Conservation (phyloP, 1,140 invertebrate species). For the Calephelis virginiensis region DNA sequence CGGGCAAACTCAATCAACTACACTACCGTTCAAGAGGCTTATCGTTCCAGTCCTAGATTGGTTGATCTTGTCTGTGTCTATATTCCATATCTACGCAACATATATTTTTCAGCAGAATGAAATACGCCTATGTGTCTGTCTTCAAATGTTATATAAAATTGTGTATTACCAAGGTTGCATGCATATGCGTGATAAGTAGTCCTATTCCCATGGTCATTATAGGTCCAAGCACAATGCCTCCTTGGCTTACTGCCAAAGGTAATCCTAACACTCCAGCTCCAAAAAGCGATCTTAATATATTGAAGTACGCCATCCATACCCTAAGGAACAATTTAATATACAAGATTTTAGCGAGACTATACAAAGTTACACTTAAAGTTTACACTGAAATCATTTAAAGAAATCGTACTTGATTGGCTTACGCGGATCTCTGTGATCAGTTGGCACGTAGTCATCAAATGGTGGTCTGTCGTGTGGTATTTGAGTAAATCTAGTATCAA, state of each 20-base stretch:
- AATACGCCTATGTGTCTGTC: too few relatives aligned
- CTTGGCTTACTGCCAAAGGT: constrained; percentile 51
- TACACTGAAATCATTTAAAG: background rate
- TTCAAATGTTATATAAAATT: background rate
- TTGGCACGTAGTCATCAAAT: constrained; percentile 40
- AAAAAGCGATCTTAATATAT: constrained; percentile 42
- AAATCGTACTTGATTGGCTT: constrained; percentile 39
- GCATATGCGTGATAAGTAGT: constrained; percentile 43
- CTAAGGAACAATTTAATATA: constrained; percentile 31
- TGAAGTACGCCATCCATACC: constrained; percentile 56
- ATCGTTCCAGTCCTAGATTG: too few relatives aligned
- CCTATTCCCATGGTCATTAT: constrained; percentile 41
- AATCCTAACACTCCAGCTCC: constrained; percentile 51
- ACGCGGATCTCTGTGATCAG: constrained; percentile 40
- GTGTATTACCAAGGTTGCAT: constrained; percentile 44
- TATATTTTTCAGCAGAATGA: too few relatives aligned
- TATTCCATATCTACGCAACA: background rate
- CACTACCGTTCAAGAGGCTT: too few relatives aligned
- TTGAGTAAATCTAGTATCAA: constrained; percentile 38
- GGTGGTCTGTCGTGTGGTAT: constrained; percentile 32
- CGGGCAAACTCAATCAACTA: too few relatives aligned
- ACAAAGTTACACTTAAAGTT: background rate
- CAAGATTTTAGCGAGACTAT: too few relatives aligned
- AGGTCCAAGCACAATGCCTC: constrained; percentile 51
- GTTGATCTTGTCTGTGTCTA: too few relatives aligned